Evolutionary conservation across 2,888 invertebrate genomes (phyloP).

Genomic region (Philopedon plagiatum): DNA sequence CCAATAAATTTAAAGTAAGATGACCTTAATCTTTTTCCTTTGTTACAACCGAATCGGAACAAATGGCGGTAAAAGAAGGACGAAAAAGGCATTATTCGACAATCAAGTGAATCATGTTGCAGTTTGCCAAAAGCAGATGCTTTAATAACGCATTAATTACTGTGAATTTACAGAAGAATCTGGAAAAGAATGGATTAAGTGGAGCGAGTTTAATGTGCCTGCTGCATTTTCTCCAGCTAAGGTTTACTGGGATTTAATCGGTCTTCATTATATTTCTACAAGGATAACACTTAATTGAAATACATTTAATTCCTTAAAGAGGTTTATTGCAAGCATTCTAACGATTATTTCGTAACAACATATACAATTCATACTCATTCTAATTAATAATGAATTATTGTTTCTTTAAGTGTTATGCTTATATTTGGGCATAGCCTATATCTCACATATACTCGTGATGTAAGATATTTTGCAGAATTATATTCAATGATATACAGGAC

Average conservation of each 20-base stretch:
- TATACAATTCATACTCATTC: no score
- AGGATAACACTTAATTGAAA: background rate
- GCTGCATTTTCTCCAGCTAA: slow-evolving; percentile 28
- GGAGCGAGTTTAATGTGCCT: slow-evolving; percentile 34
- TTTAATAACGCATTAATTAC: slow-evolving; percentile 63
- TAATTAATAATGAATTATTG: no score
- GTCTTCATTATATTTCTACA: background rate
- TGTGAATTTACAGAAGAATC: slow-evolving; percentile 54
- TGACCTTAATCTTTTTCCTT: slow-evolving; percentile 2
- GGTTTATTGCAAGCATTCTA: no score
- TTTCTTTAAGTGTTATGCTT: no score
- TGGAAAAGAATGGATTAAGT: slow-evolving; percentile 35
- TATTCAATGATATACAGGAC: no score
- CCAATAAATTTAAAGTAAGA: background rate
- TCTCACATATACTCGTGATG: no score
- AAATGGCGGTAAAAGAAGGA: slow-evolving; percentile 29
- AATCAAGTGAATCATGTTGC: slow-evolving; percentile 58
- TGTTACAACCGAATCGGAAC: slow-evolving; percentile 22
- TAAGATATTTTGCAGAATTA: no score
- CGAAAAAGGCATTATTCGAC: slow-evolving; percentile 52
- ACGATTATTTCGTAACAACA: no score
- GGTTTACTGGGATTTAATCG: slow-evolving; percentile 8
- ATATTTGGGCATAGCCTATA: no score
- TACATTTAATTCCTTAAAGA: no score
- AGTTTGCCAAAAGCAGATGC: slow-evolving; percentile 59